Evolutionary conservation across 2,888 invertebrate genomes (phyloP).

Genomic region (Acrobasis suavella): DNA sequence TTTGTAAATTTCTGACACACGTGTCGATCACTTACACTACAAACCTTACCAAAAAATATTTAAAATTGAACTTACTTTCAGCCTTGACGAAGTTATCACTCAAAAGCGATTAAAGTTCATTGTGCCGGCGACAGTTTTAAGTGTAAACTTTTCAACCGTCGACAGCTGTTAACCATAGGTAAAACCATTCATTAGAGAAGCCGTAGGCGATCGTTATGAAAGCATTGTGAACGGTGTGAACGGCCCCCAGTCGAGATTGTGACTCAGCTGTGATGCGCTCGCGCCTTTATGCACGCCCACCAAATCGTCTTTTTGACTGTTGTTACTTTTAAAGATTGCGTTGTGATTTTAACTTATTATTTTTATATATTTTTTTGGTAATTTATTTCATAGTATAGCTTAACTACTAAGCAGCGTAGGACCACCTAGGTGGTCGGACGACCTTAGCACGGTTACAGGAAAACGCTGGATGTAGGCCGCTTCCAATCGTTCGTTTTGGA

Average conservation of each 20-base stretch:
- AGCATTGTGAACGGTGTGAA: slow-evolving; percentile 35
- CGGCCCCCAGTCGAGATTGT: slow-evolving; percentile 42
- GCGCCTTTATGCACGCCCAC: slow-evolving; percentile 13
- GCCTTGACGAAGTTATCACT: too few species aligned
- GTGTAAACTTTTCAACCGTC: neutral
- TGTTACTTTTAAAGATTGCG: slow-evolving; percentile 22
- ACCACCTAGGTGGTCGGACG: too few species aligned
- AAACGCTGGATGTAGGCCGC: too few species aligned
- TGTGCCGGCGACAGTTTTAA: neutral
- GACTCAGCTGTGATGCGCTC: slow-evolving; percentile 34
- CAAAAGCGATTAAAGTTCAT: neutral
- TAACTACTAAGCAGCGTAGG: too few species aligned
- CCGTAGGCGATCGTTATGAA: slow-evolving; percentile 36
- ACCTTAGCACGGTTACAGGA: too few species aligned
- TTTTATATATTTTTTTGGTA: too few species aligned
- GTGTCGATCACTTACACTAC: too few species aligned
- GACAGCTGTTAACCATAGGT: neutral
- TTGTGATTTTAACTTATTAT: neutral
- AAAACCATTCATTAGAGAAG: slow-evolving; percentile 9
- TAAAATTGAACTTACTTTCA: too few species aligned
- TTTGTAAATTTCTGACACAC: too few species aligned
- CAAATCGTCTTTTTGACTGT: slow-evolving; percentile 16
- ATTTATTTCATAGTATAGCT: too few species aligned
- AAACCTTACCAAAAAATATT: too few species aligned
- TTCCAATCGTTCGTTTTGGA: too few species aligned